Base-by-base conservation (phyloP, 2,888 invertebrate species). In the Agrochola circellaris region DNA sequence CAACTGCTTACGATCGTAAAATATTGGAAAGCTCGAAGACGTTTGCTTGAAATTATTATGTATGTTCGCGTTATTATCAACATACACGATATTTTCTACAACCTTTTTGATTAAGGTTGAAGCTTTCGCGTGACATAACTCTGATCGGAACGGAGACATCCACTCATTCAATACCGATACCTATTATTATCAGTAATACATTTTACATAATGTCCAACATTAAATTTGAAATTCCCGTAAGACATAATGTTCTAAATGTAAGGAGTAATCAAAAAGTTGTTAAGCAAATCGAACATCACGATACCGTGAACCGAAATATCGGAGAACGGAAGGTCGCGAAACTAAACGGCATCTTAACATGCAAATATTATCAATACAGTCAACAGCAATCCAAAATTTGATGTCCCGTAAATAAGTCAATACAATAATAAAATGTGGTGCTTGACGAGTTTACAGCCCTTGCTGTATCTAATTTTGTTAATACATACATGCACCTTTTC, bases 371-470 rank as follows among this genome's bases (percentile, higher is more conserved):
- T 85, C 83, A 78, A 85, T 86, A 81, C 81, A 72, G 82, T 83
- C 83, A 89, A 91, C 90, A 87, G 89, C 89, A 90, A 90, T 91
- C 88, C 81, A 88, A 90, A 87, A 73, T 84, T 93, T 93, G 91
- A 94, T 90, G 91, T 89, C 75, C 89, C 90, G 88, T 93, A 92
- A 93, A 90, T 91, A 89, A 88, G 88, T 78, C 80, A 80, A 87
- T 84, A 67, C 77, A 77, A 68, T 88, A 86, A 90, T 88, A 86
- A 86, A 84, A 87, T 61, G 66, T 79, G 70, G 69, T 64, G 74
- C 73, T 80, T 82, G 71, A 82, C 72, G 70, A 75, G 71, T 82
- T 89, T 85, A 84, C 79, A 70, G 70, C 60, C n/a, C 82, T n/a
- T 82, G 84, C 85, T 89, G 89, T 88, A 89, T 91, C 87, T 90